These are phyloP conservation scores for Callipepla californica DNA, from an alignment of 2,113 vertebrate genomes.

Conservation along the genomic window DNA sequence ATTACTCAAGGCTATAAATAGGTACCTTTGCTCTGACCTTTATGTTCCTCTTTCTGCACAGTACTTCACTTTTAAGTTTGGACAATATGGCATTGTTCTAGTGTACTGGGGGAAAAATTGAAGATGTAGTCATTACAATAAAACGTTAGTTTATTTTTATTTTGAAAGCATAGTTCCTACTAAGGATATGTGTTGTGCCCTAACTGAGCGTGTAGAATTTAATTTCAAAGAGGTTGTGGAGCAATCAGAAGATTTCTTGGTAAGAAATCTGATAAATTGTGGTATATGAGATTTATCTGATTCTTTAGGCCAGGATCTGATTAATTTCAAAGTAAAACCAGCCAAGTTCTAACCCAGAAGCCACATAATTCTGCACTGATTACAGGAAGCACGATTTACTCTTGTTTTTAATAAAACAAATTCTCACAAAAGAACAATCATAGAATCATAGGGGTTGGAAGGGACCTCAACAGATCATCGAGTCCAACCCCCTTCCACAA, in stretches of 20 bases:
- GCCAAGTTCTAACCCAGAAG: neutral
- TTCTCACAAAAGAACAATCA: neutral
- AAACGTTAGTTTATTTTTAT: neutral
- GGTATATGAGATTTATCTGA: neutral
- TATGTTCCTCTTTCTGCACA: neutral
- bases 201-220: neutral
- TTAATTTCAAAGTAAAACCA: neutral
- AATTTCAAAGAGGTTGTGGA: neutral
- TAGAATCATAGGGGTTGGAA: too few relatives aligned
- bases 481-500: neutral
- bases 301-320: neutral
- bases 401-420: neutral
- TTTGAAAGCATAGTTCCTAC: neutral
- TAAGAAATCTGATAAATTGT: neutral
- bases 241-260: neutral
- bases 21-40: neutral
- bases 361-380: accelerated
- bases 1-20: neutral
- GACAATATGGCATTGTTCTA: neutral
- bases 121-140: neutral
- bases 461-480: too few relatives aligned
- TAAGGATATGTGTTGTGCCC: neutral
- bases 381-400: neutral
- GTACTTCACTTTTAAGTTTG: neutral
- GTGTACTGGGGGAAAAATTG: neutral